Conservation (phyloP, 1,140 invertebrate genomes). For the Zophobas atratus region DNA sequence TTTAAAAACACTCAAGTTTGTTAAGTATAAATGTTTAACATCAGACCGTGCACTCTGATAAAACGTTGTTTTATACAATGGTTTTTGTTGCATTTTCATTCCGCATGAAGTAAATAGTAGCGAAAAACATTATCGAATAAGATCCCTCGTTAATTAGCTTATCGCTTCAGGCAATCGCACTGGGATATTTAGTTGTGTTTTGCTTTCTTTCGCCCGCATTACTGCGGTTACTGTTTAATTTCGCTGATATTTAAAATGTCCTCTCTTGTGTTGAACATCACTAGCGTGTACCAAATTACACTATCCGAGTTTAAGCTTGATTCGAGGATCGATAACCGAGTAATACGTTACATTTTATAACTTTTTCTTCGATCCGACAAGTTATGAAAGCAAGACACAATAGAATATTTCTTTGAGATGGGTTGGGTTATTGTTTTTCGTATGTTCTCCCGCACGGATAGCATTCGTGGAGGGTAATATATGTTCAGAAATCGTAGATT, state of each 20-base stretch:
- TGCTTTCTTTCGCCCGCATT: conserved; percentile 12
- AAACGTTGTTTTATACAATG: no score
- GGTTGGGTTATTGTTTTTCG: conserved; percentile 23
- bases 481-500: conserved; percentile 15
- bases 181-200: conserved; percentile 35
- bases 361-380: conserved; percentile 5
- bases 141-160: conserved; percentile 16
- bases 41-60: no score
- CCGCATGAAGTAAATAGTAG: conserved; percentile 2
- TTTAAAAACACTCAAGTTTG: no score
- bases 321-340: background rate
- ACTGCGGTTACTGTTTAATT: conserved; percentile 19
- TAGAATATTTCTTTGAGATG: conserved; percentile 9
- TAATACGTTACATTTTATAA: background rate
- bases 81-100: conserved; percentile 2
- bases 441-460: conserved; percentile 6
- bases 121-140: conserved; percentile 8
- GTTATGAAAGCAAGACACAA: background rate
- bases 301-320: background rate
- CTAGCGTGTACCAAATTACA: background rate
- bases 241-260: background rate
- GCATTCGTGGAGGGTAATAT: conserved; percentile 6
- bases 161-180: conserved; percentile 8
- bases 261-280: no score
- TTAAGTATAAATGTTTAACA: no score